Base-by-base conservation (phyloP, 2,113 vertebrate genomes). In the Cephalopholis sonnerati region DNA sequence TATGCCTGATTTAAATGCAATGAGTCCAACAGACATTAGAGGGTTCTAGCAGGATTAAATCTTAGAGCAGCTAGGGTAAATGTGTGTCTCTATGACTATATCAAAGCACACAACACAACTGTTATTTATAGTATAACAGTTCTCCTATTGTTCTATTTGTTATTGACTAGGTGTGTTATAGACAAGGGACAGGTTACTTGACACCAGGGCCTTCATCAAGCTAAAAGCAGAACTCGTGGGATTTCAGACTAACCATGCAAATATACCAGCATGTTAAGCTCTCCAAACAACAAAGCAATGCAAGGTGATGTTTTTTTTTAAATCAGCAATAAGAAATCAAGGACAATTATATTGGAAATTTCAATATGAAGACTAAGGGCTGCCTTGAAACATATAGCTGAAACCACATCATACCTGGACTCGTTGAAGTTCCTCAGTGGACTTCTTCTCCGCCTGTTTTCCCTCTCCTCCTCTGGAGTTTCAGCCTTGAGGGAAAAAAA, bases 401-500 rank as follows among this genome's bases (percentile, higher is more conserved):
- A 50, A 67, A 61, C 3, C 46, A 25, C 20, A 74, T 41, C 94
- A 79, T 92, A 97, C 98, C 98, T 97, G 83, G 97, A 95, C 63
- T 99, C 98, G 54, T 95, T 97, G 87, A 97, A 97, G 87, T 94
- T 97, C 89, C 97, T 98, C 91, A 96, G 95, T 0, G 98, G 98
- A 93, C 98, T 99, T 87, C 98, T 97, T 93, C 98, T 97, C 82
- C 98, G 97, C 92, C 97, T 95, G 93, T 90, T 81, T 61, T 98
- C 98, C 89, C 96, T 90, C 39, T 98, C 98, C 70, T 99, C 98
- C 77, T 99, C 98, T 89, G 93, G 94, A 29, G 94, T 92, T 96
- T 96, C 93, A 90, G 92, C 89, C 97, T 96, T 84, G 75, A 64
- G 58, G 87, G 65, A 82, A 71, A 57, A 84, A 15, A 71, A 72